phyloP scores from a whole-genome alignment of 64 coral and sea anemone genomes.

The Montipora efflorescens region DNA sequence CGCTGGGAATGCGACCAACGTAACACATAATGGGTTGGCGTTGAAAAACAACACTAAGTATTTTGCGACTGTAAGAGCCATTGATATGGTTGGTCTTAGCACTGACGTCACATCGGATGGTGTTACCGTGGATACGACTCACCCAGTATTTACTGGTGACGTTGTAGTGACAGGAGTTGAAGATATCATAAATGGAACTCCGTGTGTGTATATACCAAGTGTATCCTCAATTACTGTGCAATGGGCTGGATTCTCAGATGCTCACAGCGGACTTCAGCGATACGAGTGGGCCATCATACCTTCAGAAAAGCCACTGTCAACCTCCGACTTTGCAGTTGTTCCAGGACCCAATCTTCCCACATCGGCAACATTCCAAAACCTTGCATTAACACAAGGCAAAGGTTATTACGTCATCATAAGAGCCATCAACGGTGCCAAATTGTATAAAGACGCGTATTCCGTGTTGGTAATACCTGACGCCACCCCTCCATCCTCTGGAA shows the following conservation, averaged over 20 bases:
- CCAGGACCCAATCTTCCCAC: slow-evolving; percentile 59
- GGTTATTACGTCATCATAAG: slow-evolving; percentile 73
- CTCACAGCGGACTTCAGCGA: slow-evolving; percentile 44
- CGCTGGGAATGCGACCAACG: slow-evolving; percentile 47
- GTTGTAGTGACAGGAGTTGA: slow-evolving; percentile 53
- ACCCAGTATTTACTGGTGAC: slow-evolving; percentile 74
- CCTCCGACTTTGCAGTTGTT: slow-evolving; percentile 45
- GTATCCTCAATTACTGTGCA: slow-evolving; percentile 31
- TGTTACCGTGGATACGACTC: slow-evolving; percentile 64
- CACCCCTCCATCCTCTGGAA: slow-evolving; percentile 69
- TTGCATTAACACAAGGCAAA: slow-evolving; percentile 59
- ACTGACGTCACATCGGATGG: slow-evolving; percentile 55
- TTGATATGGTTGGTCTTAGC: slow-evolving; percentile 65
- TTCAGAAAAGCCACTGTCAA: not conserved
- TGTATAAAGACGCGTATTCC: slow-evolving; percentile 76
- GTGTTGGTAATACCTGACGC: slow-evolving; percentile 72
- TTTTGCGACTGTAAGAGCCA: slow-evolving; percentile 56
- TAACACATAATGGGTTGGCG: slow-evolving; percentile 29
- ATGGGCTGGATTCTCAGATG: slow-evolving; percentile 66
- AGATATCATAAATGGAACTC: slow-evolving; percentile 28
- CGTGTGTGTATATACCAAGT: slow-evolving; percentile 62
- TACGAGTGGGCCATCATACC: slow-evolving; percentile 69
- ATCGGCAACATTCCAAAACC: slow-evolving; percentile 59
- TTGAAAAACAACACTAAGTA: slow-evolving; percentile 53
- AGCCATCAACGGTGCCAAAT: slow-evolving; percentile 54